A percentile compares a stretch with the other conserved stretches of the same genome.
These are phyloP conservation scores for Dicaeum eximium DNA, from an alignment of 2,113 vertebrate species.

Conservation along the genomic window DNA sequence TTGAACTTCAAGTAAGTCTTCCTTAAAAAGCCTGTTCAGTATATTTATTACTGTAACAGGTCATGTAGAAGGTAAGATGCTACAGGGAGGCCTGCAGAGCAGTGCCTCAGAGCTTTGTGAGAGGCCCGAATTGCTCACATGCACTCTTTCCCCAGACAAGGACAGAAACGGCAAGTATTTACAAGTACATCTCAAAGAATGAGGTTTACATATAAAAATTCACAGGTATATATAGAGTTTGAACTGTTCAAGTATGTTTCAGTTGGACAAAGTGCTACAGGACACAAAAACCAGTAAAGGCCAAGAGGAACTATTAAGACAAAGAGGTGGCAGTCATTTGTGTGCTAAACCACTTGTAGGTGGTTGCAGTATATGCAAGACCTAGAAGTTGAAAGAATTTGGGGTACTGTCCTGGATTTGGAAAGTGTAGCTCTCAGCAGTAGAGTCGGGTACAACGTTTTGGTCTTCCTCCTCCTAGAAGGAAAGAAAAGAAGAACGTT, in stretches of 20 bases:
- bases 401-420: conserved; percentile 72
- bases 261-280: conserved; percentile 75
- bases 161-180: conserved; percentile 58
- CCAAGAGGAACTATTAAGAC: conserved; percentile 50
- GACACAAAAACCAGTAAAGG: conserved; percentile 65
- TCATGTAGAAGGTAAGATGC: background rate
- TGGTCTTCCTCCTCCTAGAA: conserved; percentile 84
- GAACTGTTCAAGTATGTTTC: conserved; percentile 77
- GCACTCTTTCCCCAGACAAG: background rate
- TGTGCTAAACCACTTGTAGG: background rate
- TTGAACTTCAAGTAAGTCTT: conserved; percentile 17
- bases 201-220: conserved; percentile 37
- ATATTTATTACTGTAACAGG: background rate
- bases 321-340: conserved; percentile 16
- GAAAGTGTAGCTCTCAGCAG: conserved; percentile 77
- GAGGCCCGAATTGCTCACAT: background rate
- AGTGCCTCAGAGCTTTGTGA: background rate
- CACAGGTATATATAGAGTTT: conserved; percentile 66
- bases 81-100: background rate
- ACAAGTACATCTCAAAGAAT: conserved; percentile 43
- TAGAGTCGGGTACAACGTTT: conserved; percentile 77
- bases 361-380: background rate
- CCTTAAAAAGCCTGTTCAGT: conserved; percentile 34
- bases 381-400: conserved; percentile 83
- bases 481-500: background rate